phyloP scores from a whole-genome alignment of 2,797 vertebrate species.

The Siniperca undulata region DNA sequence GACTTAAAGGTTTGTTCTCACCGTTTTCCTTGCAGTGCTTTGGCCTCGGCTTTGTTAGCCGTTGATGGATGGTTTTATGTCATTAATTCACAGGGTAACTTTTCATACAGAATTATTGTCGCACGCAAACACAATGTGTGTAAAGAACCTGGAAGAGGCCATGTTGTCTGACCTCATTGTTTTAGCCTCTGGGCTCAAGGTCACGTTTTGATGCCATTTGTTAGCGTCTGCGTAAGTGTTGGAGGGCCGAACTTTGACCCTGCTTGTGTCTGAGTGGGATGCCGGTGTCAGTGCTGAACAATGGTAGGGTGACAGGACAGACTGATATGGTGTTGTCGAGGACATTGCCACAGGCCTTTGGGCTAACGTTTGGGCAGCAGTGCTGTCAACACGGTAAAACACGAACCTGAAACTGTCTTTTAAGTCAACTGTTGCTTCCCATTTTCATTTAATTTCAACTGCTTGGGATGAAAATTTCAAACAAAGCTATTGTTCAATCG shows the following conservation, averaged over 20 bases:
- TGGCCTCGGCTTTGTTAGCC: slow-evolving; percentile 70
- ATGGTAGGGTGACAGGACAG: slow-evolving; percentile 58
- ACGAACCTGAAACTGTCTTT: slow-evolving; percentile 9
- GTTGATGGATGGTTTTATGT: slow-evolving; percentile 72
- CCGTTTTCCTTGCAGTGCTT: slow-evolving; percentile 56
- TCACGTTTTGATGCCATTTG: slow-evolving; percentile 64
- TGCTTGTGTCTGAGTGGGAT: slow-evolving; percentile 67
- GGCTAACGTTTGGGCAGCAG: slow-evolving; percentile 35
- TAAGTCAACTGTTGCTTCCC: background rate
- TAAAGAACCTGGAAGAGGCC: slow-evolving; percentile 23
- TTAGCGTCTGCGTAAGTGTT: slow-evolving; percentile 56
- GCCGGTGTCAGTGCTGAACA: slow-evolving; percentile 73
- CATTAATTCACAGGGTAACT: slow-evolving; percentile 67
- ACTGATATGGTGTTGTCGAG: slow-evolving; percentile 48
- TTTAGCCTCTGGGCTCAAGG: slow-evolving; percentile 62
- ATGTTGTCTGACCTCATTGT: slow-evolving; percentile 58
- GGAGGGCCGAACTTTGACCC: slow-evolving; percentile 74
- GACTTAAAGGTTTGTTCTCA: slow-evolving; percentile 74
- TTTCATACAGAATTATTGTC: slow-evolving; percentile 67
- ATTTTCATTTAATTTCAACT: slow-evolving; percentile 1
- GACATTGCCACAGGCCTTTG: slow-evolving; percentile 47
- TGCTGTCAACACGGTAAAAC: slow-evolving; percentile 24
- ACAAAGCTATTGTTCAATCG: slow-evolving; percentile 13
- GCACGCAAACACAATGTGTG: slow-evolving; percentile 19
- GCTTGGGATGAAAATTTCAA: background rate